Evolutionary conservation across 1,140 invertebrate species (phyloP).

Genomic region (Rhyzopertha dominica): DNA sequence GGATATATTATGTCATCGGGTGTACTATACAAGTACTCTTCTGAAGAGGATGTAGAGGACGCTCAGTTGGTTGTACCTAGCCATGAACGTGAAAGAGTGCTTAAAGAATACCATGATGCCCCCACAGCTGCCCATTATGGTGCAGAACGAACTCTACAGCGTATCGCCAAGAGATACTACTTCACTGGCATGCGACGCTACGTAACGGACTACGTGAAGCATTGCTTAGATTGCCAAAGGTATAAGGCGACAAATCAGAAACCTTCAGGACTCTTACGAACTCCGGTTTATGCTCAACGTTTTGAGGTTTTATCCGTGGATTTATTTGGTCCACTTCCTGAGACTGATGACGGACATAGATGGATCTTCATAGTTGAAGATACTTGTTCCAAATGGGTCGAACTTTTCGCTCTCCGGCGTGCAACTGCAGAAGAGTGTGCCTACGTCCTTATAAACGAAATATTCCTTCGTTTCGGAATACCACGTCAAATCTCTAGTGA

Average conservation of each 20-base stretch:
- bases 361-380: conserved; percentile 33
- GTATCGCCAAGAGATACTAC: conserved; percentile 29
- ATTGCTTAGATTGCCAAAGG: conserved; percentile 19
- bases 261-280: conserved; percentile 25
- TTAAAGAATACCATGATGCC: conserved; percentile 31
- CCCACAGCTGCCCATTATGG: conserved; percentile 32
- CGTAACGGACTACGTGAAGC: conserved; percentile 23
- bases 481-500: conserved; percentile 38
- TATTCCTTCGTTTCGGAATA: conserved; percentile 41
- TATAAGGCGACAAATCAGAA: conserved; percentile 27
- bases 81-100: conserved; percentile 14
- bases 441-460: conserved; percentile 33
- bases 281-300: conserved; percentile 12
- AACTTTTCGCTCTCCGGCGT: conserved; percentile 18
- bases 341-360: conserved; percentile 6
- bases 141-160: conserved; percentile 24
- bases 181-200: conserved; percentile 33
- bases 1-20: conserved; percentile 33
- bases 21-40: conserved; percentile 32
- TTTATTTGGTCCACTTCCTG: conserved; percentile 28
- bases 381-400: conserved; percentile 21
- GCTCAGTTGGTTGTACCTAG: conserved; percentile 28
- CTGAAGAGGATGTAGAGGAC: conserved; percentile 27
- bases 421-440: conserved; percentile 38
- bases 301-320: conserved; percentile 28